Evolutionary conservation across 2,888 invertebrate genomes (phyloP), one percentile per base, ranked within the genome.

Genomic region (Peribatodes rhomboidaria): DNA sequence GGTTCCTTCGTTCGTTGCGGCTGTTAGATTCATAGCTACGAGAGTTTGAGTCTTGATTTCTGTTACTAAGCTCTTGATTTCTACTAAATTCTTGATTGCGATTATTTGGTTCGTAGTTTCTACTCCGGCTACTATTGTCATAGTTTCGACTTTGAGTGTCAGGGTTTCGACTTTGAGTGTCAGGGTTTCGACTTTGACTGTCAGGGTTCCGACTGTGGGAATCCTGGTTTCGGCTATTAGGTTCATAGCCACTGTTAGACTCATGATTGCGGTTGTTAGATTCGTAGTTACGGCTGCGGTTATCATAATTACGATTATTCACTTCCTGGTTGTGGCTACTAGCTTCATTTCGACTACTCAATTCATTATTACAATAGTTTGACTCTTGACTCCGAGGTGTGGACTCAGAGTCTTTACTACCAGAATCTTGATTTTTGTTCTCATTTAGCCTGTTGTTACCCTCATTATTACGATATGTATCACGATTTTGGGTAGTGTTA

Each of bases 1-100:
- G 87, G 73, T 85, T 83, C 69, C 81, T 85, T 68, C 87, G 85
- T 58, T 82, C 76, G 44, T 75, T 74, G 47, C 67, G 66, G 22
- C 27, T 39, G 52, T 67, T 72, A 7, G 67, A 59, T 27, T 79
- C 76, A 49, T 68, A 68, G 41, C 65, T 70, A 31, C 67, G 67
- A 53, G 70, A 63, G 41, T 69, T 71, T 44, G 65, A 50, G 37
- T 77, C 74, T 60, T 66, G 59, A 58, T 59, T 59, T 16, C 49
- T 47, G 6, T 10, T 56, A 10, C 10, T 71, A 54, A 39, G 14
- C 18, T 67, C 67, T 64, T 67, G 63, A 44, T 57, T 67, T 39
- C 62, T 70, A 33, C 59, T 67, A 16, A 41, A 52, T 33, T 75
- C 73, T 50, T 65, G 68, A 44, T 69, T 74, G 50, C 68, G 68